phyloP scores from a whole-genome alignment of 2,113 vertebrate genomes.

The Cyphomyrus discorhynchus region DNA sequence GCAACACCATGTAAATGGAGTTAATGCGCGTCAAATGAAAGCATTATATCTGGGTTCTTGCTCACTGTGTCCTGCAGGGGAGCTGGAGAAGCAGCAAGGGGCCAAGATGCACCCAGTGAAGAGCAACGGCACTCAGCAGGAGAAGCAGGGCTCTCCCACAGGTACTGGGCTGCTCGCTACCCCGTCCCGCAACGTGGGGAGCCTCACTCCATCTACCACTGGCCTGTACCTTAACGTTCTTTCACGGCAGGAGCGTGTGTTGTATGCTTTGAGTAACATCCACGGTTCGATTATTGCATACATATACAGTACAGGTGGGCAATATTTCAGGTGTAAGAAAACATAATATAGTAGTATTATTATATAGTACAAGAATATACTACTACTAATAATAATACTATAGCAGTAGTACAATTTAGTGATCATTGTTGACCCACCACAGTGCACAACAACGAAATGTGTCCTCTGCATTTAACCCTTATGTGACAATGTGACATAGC shows the following conservation, averaged over 20 bases:
- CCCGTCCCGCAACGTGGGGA: neutral
- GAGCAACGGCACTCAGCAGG: conserved; percentile 76
- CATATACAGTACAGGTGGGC: neutral
- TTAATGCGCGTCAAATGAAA: neutral
- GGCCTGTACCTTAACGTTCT: neutral
- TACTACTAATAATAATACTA: neutral
- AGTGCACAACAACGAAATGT: too few species aligned
- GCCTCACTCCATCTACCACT: neutral
- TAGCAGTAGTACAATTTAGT: too few species aligned
- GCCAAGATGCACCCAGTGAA: conserved; percentile 72
- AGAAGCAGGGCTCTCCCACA: conserved; percentile 79
- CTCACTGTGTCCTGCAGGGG: conserved; percentile 64
- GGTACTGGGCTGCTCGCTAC: conserved; percentile 52
- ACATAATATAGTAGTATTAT: neutral
- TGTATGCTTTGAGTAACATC: neutral
- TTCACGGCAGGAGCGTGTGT: neutral
- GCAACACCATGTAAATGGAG: neutral
- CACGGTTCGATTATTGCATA: neutral
- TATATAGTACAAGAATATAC: neutral
- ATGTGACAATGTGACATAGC: too few species aligned
- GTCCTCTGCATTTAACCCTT: too few species aligned
- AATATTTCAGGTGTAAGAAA: neutral
- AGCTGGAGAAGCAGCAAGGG: conserved; percentile 88
- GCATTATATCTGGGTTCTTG: neutral
- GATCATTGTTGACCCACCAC: too few species aligned